Evolutionary conservation across 1,140 invertebrate genomes (phyloP).

Genomic region (Homarus americanus): DNA sequence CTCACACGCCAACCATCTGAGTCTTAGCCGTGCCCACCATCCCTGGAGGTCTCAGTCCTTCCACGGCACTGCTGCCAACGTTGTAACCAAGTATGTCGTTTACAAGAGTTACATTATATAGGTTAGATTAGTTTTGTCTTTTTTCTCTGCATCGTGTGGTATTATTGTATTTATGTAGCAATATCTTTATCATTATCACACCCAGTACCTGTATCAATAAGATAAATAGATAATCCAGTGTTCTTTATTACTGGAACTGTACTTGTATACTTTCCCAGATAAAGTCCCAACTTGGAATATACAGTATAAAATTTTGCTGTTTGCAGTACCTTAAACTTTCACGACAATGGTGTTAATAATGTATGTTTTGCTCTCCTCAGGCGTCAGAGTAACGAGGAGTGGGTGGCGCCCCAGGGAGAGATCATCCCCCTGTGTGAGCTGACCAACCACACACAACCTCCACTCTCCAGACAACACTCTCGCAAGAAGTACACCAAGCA

Average conservation of each 20-base stretch:
- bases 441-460: constrained; percentile 14
- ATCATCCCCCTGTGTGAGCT: constrained; percentile 50
- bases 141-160: too few species aligned
- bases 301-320: neutral
- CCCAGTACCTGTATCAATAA: too few species aligned
- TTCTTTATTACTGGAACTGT: too few species aligned
- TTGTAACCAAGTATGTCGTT: neutral
- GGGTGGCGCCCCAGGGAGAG: constrained; percentile 16
- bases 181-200: too few species aligned
- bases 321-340: neutral
- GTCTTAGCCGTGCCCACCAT: neutral
- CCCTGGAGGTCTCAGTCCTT: neutral
- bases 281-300: too few species aligned
- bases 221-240: too few species aligned
- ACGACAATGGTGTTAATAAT: neutral
- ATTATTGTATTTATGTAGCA: too few species aligned
- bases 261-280: too few species aligned
- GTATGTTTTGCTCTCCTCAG: neutral
- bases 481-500: constrained; percentile 13
- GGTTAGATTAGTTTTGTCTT: too few species aligned
- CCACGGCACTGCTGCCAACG: too few species aligned
- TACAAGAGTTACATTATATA: too few species aligned
- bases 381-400: neutral
- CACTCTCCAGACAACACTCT: neutral
- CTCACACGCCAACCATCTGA: neutral